Evolutionary conservation across 2,113 vertebrate genomes (phyloP).

Genomic region (Oncorhynchus keta): DNA sequence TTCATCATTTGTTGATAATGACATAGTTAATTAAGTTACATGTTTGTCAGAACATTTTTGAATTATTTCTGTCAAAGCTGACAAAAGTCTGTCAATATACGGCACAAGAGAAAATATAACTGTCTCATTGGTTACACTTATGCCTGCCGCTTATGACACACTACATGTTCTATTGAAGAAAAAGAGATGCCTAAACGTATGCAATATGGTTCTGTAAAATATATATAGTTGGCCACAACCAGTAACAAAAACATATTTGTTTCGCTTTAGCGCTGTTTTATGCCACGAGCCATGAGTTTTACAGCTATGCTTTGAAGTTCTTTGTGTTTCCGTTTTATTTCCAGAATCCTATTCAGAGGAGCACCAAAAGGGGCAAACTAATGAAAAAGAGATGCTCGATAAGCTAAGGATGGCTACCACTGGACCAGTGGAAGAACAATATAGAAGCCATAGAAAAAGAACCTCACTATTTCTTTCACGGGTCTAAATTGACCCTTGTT

Average conservation of each 20-base stretch:
- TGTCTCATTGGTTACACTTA: background rate
- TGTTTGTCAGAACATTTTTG: background rate
- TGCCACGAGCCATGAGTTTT: conserved; percentile 29
- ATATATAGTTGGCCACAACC: background rate
- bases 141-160: conserved; percentile 11
- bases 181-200: conserved; percentile 7
- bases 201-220: conserved; percentile 33
- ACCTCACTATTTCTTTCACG: conserved; percentile 55
- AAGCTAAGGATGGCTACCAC: conserved; percentile 53
- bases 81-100: too few relatives aligned
- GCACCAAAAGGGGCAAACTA: conserved; percentile 34
- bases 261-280: conserved; percentile 15
- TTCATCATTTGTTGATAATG: background rate
- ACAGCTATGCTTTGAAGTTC: conserved; percentile 37
- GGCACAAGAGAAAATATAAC: background rate
- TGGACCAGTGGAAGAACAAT: conserved; percentile 35
- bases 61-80: too few relatives aligned
- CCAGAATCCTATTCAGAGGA: conserved; percentile 30
- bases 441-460: conserved; percentile 39
- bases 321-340: conserved; percentile 34
- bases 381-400: conserved; percentile 49
- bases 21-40: background rate
- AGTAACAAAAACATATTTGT: conserved; percentile 27
- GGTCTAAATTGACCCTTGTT: conserved; percentile 8
- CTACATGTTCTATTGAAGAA: conserved; percentile 14